Evolutionary conservation across 1,140 invertebrate genomes (phyloP).

Genomic region (Ridgeia piscesae): DNA sequence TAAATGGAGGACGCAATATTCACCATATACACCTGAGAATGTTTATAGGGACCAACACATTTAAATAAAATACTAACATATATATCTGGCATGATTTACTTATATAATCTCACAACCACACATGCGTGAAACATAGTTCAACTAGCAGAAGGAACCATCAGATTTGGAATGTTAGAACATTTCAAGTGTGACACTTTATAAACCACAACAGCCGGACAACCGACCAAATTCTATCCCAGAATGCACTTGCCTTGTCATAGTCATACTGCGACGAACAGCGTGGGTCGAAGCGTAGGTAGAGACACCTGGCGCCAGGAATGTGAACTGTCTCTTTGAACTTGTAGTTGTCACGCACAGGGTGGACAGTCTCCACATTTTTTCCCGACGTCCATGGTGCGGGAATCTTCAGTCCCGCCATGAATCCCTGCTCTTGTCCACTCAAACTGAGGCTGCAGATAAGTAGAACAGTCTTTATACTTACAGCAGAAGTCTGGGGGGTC

Average conservation of each 20-base stretch:
- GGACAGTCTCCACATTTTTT: slow-evolving; percentile 54
- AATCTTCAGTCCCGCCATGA: slow-evolving; percentile 52
- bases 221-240: background rate
- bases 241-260: slow-evolving; percentile 53
- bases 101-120: background rate
- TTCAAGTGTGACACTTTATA: background rate
- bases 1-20: background rate
- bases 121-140: background rate
- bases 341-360: slow-evolving; percentile 58
- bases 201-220: background rate
- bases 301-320: slow-evolving; percentile 55
- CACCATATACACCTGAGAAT: too few species aligned
- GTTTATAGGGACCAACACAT: background rate
- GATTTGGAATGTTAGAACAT: background rate
- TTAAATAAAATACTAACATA: too few species aligned
- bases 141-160: background rate
- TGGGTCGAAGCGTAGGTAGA: slow-evolving; percentile 56
- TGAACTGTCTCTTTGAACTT: slow-evolving; percentile 57
- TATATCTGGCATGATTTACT: background rate
- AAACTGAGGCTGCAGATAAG: background rate
- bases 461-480: background rate
- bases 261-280: slow-evolving; percentile 58
- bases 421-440: slow-evolving; percentile 47
- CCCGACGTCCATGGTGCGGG: slow-evolving; percentile 57
- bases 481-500: too few species aligned